These are phyloP conservation scores for Sebastiscus albofasciatus DNA, from an alignment of 2,797 vertebrate species.

Conservation along the genomic window DNA sequence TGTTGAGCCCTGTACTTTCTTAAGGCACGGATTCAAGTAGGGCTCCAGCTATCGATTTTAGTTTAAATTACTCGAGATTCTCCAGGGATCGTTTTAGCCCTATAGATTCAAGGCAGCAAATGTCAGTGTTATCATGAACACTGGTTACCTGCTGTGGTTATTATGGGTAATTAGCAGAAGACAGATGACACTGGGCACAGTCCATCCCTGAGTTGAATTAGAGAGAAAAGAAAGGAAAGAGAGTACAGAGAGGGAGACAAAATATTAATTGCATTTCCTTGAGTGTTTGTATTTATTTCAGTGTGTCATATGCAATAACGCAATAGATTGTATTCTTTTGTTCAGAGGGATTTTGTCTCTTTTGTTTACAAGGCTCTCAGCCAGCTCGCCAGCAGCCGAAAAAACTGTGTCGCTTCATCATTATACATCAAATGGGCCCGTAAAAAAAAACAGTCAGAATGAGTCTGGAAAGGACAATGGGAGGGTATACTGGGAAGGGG, in stretches of 20 bases:
- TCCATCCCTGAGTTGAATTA: neutral
- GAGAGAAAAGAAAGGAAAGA: neutral
- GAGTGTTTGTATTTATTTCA: neutral
- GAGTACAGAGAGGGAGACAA: neutral
- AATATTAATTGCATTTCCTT: conserved; percentile 3
- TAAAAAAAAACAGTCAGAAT: conserved; percentile 21
- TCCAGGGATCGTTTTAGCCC: neutral
- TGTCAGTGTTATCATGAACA: neutral
- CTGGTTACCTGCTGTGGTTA: neutral
- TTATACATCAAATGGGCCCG: conserved; percentile 24
- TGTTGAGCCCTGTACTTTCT: too few species aligned
- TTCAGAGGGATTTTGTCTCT: conserved; percentile 13
- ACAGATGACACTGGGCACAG: neutral
- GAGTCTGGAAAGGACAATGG: conserved; percentile 22
- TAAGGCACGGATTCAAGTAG: too few species aligned
- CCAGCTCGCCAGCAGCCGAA: neutral
- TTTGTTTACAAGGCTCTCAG: conserved; percentile 35
- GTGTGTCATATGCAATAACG: neutral
- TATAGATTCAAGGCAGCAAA: neutral
- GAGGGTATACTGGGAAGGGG: neutral
- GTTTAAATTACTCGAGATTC: neutral
- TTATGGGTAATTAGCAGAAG: neutral
- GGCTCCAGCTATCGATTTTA: neutral
- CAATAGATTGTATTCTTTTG: neutral
- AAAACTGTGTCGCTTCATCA: neutral